Evolutionary conservation across 2,113 vertebrate genomes (phyloP).

Genomic region (Pycnonotus jocosus): DNA sequence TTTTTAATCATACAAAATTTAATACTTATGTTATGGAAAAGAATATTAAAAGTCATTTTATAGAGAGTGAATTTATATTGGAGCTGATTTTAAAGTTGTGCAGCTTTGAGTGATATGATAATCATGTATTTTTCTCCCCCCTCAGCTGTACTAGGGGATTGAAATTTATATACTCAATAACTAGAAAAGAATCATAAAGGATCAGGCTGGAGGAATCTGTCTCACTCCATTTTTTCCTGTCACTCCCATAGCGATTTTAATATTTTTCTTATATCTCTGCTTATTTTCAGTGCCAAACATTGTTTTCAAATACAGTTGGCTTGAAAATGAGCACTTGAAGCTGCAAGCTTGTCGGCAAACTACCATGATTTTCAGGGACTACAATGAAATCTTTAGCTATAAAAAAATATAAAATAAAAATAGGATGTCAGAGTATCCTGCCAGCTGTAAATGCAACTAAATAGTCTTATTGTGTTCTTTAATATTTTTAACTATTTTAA

Average conservation of each 20-base stretch:
- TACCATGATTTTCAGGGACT: slow-evolving; percentile 52
- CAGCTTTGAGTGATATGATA: slow-evolving; percentile 74
- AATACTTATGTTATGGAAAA: slow-evolving; percentile 73
- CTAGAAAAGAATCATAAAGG: slow-evolving; percentile 78
- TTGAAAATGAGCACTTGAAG: slow-evolving; percentile 62
- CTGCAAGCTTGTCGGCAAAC: slow-evolving; percentile 23
- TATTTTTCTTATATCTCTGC: slow-evolving; percentile 75
- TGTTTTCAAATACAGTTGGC: slow-evolving; percentile 76
- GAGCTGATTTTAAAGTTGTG: slow-evolving; percentile 69
- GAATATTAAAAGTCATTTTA: slow-evolving; percentile 81
- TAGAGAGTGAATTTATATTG: slow-evolving; percentile 70
- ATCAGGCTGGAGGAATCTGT: slow-evolving; percentile 75
- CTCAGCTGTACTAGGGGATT: slow-evolving; percentile 67
- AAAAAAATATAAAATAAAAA: slow-evolving; percentile 42
- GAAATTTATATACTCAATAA: slow-evolving; percentile 81
- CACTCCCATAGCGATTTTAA: slow-evolving; percentile 83
- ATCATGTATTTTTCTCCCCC: slow-evolving; percentile 66
- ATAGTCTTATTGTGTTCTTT: slow-evolving; percentile 26
- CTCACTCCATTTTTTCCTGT: slow-evolving; percentile 80
- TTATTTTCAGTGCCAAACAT: slow-evolving; percentile 77
- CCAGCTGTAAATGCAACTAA: slow-evolving; percentile 49
- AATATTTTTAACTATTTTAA: slow-evolving; percentile 56
- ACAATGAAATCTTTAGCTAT: slow-evolving; percentile 48
- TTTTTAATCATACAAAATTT: slow-evolving; percentile 78
- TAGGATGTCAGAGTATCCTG: slow-evolving; percentile 17